A percentile compares a stretch with the other conserved stretches of the same genome.
phyloP scores from a whole-genome alignment of 23 tunicate species.

The Aplidium turbinatum region DNA sequence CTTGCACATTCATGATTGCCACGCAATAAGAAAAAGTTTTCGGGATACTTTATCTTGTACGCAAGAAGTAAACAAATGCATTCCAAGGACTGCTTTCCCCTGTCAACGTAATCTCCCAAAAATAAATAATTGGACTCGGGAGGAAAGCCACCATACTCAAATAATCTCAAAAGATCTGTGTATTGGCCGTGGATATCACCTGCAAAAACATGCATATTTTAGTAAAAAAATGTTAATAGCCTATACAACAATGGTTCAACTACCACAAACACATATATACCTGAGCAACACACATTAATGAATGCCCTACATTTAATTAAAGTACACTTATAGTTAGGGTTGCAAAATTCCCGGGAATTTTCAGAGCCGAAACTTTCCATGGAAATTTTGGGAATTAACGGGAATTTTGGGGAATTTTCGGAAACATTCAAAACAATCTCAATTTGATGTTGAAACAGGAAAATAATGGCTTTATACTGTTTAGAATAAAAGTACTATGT shows the following conservation, averaged over 20 bases:
- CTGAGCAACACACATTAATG: no score
- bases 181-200: slow-evolving; percentile 94
- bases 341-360: no score
- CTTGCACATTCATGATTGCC: slow-evolving; percentile 99
- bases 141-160: slow-evolving; percentile 97
- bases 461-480: no score
- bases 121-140: slow-evolving; percentile 94
- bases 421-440: no score
- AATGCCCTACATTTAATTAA: no score
- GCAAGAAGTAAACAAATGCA: slow-evolving; percentile 95
- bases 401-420: no score
- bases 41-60: slow-evolving; percentile 96
- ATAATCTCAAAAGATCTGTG: slow-evolving; percentile 83
- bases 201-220: slow-evolving; percentile 3
- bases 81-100: slow-evolving; percentile 97
- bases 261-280: neutral
- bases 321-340: no score
- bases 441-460: no score
- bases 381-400: no score
- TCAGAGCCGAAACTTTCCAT: no score
- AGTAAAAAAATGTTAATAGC: neutral
- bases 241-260: neutral
- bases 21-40: slow-evolving; percentile 92
- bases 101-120: slow-evolving; percentile 96
- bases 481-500: no score